phyloP scores from a whole-genome alignment of 2,888 invertebrate genomes.

The Polietes domitor region DNA sequence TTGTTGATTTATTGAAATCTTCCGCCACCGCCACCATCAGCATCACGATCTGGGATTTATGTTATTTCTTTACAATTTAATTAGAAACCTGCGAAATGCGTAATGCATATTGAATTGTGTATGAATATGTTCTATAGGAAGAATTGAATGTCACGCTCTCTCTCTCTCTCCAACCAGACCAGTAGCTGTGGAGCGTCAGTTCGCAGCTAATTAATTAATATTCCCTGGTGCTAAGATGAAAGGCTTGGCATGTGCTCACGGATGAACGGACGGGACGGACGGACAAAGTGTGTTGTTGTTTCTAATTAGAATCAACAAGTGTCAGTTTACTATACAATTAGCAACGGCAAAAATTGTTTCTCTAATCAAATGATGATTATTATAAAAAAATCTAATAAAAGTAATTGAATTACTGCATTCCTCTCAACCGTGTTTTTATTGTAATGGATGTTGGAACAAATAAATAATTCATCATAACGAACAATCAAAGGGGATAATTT shows the following conservation, averaged over 20 bases:
- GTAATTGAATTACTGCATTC: slow-evolving; percentile 51
- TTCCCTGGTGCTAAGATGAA: slow-evolving; percentile 55
- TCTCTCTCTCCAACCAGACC: not conserved
- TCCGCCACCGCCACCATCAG: slow-evolving; percentile 43
- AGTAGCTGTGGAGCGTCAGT: not conserved
- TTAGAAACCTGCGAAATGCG: slow-evolving; percentile 52
- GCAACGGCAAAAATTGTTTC: slow-evolving; percentile 43
- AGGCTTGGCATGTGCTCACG: slow-evolving; percentile 62
- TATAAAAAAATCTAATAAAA: slow-evolving; percentile 61
- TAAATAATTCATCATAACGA: slow-evolving; percentile 53
- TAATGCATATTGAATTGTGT: slow-evolving; percentile 48
- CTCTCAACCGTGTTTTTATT: slow-evolving; percentile 27
- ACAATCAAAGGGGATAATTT: slow-evolving; percentile 12
- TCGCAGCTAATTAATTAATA: slow-evolving; percentile 50
- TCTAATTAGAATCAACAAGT: slow-evolving; percentile 38
- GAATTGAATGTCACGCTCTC: not conserved
- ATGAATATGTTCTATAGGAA: not conserved
- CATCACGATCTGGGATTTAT: slow-evolving; percentile 21
- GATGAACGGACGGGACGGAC: not conserved
- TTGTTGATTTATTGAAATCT: slow-evolving; percentile 36
- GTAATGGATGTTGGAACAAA: slow-evolving; percentile 38
- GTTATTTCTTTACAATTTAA: slow-evolving; percentile 50
- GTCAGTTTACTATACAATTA: slow-evolving; percentile 52
- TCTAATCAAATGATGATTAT: slow-evolving; percentile 54
- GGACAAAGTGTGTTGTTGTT: slow-evolving; percentile 9